phyloP scores from a whole-genome alignment of 1,140 invertebrate genomes.

The Uloborus diversus region DNA sequence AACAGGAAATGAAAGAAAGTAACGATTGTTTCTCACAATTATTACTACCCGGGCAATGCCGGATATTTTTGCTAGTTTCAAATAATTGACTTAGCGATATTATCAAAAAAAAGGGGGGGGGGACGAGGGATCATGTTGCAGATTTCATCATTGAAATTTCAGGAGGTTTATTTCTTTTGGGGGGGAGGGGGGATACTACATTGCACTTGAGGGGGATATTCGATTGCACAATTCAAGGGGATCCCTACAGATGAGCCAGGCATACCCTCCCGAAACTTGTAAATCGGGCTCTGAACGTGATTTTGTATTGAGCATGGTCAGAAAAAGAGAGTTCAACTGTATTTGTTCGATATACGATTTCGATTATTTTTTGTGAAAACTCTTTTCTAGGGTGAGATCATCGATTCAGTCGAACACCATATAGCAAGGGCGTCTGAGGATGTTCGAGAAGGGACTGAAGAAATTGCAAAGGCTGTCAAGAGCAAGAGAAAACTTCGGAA shows the following conservation, averaged over 20 bases:
- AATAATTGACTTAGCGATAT: no score
- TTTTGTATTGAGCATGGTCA: not conserved
- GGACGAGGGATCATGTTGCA: no score
- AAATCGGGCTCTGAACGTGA: not conserved
- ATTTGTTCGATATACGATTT: not conserved
- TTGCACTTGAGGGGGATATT: not conserved
- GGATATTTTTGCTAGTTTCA: no score
- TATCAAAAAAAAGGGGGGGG: no score
- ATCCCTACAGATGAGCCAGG: not conserved
- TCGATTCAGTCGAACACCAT: slow-evolving; percentile 44
- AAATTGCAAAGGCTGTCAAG: slow-evolving; percentile 9
- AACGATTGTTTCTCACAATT: no score
- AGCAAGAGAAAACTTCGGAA: not conserved
- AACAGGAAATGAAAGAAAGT: no score
- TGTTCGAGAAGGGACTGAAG: slow-evolving; percentile 21
- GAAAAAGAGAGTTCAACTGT: not conserved
- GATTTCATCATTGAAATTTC: no score
- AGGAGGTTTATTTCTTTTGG: no score
- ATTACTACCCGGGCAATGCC: no score
- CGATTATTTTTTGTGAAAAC: not conserved
- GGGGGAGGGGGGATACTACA: no score
- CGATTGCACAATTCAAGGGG: not conserved
- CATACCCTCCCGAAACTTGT: not conserved
- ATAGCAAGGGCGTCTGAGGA: slow-evolving; percentile 25
- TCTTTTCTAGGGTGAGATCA: slow-evolving; percentile 31